Evolutionary conservation across 2,797 vertebrate genomes (phyloP), one percentile per base, ranked within the genome.

Genomic region (Melanotaenia pygmaea): DNA sequence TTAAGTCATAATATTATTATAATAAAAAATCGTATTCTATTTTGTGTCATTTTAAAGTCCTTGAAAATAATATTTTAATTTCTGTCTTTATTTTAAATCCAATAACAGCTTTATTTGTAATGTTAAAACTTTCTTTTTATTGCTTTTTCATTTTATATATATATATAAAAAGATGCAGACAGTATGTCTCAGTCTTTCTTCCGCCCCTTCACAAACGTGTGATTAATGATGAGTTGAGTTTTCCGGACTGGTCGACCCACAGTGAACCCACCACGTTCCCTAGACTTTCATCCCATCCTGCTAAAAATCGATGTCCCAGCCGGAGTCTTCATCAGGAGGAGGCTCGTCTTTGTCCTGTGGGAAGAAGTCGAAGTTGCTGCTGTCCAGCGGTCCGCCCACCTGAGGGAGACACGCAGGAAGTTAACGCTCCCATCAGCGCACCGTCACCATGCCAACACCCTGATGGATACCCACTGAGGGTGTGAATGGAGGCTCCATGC

Each of bases 341-440:
- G 86, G 83, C 0, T 76, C 86, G 0, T 92, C 91, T 0, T 4
- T 16, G 76, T 94, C 92, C 45, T 89, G 83, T 0, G 92, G 90
- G 77, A 94, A 94, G 9, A 61, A 84, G 75, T 94, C 93, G 59
- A 94, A 93, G 84, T 94, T 93, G 28, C 90, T 88, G 84, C 74
- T 93, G 81, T 94, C 93, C 51, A 92, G 28, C 0, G 92, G 92
- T 0, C 91, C 90, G 2, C 76, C 81, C 61, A 94, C 88, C 93
- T 93, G 85, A 7, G 1, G 3, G 20, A 38, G 5, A 45, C 35
- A 59, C 22, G 62, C 34, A 28, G 28, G 16, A n/a, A 0, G 20
- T 80, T 28, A 74, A 10, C 1, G 5, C 37, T 57, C 5, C 16
- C 12, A 0, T 37, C 30, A 30, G 54, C 10, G 16, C 20, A 0